Evolutionary conservation across 2,113 vertebrate genomes (phyloP), one percentile per base, ranked within the genome.

Genomic region (Scopus umbretta): DNA sequence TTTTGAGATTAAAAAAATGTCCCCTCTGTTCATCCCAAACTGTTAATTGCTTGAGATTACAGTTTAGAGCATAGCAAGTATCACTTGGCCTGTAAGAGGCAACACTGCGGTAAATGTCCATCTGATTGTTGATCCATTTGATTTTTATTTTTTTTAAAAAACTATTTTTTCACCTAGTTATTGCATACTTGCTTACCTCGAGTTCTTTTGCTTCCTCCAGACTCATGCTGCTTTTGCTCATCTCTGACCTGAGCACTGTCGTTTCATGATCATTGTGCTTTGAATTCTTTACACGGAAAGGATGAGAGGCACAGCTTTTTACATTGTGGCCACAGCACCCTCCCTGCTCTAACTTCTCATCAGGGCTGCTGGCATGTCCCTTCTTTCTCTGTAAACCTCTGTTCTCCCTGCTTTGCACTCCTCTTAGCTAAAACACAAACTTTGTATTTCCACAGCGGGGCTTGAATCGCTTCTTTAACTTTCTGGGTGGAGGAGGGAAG

Each of bases 401-500:
- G 13, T 45, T 73, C n/a, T 84, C 42, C 26, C 29, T 74, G 52
- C 59, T 74, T 86, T 67, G 55, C 8, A 1, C 49, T 90, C 9
- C 30, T 61, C 21, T 15, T 32, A 66, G 68, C 75, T 73, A 49
- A 83, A 83, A 53, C 45, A 45, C 16, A 56, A 59, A 49, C 58
- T 79, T 52, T 25, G 7, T 94, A 16, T 83, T 88, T 83, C 88
- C 79, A 86, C 68, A 55, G 73, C 0, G 0, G 43, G 61, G 9
- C 40, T 90, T 93, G 47, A 85, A 88, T 92, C 0, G 5, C 70
- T 63, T 32, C 87, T 80, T 94, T 86, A 95, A 73, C 25, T 86
- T 95, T 83, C 55, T 82, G 90, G 27, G 87, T 91, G 88, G 93
- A 93, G 84, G 90, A 93, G 87, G 71, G 62, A 93, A 90, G 9